Evolutionary conservation across 2,797 vertebrate species (phyloP), one percentile per base, ranked within the genome.

Genomic region (Gila robusta): DNA sequence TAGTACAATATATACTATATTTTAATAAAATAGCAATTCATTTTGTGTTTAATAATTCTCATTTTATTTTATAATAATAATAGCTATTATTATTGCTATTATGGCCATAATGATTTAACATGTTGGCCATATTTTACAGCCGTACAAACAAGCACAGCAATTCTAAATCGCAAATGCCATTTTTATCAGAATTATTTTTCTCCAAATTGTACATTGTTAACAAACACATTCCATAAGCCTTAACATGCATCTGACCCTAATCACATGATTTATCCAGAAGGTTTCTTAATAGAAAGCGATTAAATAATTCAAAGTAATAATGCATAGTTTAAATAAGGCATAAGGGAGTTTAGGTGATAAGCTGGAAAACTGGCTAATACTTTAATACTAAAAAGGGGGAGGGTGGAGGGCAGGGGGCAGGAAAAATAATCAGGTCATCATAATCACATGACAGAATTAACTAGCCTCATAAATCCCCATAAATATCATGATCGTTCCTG

Each of bases 171-270:
- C 23, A 62, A 62, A 49, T 5, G 47, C 47, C 47, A 49, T 26
- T 64, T 64, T 28, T 64, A 26, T 26, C n/a, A 64, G 12, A 6
- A 6, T 64, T 32, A 0, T 70, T 69, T 37, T 37, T 21, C 32
- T 35, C 4, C 26, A 23, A 52, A 35, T 11, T 1, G 6, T 37
- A 32, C 76, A 79, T 21, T 44, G 81, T 85, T 88, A 87, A 69
- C 39, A 21, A 64, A 62, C 79, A 72, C 71, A 74, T 79, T 76
- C 85, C 35, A 54, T 35, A 23, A 71, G 44, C 28, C 66, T 69
- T 41, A 83, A 35, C 72, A 37, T 59, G 70, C 52, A 86, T 84
- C 73, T 73, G 44, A 92, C 91, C 91, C 88, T 93, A 92, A 91
- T 93, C 74, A 32, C 44, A 87, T 85, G 69, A 76, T 41, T 76